These are phyloP conservation scores for Nomada lathburiana DNA, from an alignment of 2,888 invertebrate species.

Conservation along the genomic window DNA sequence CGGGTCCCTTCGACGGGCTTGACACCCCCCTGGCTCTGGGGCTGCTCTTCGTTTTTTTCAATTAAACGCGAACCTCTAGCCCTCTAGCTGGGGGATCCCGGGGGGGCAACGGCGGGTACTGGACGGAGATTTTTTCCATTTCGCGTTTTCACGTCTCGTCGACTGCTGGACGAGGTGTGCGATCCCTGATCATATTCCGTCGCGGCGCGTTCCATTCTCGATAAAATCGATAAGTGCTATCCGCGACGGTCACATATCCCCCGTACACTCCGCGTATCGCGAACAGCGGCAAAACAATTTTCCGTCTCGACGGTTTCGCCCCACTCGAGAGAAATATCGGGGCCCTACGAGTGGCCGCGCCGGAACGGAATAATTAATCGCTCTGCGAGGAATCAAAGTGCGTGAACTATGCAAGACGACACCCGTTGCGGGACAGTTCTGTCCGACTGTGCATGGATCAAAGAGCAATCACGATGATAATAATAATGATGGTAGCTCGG, in stretches of 20 bases:
- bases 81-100: neutral
- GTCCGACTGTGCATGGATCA: conserved; percentile 15
- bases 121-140: conserved; percentile 68
- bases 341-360: conserved; percentile 57
- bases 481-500: too few species aligned
- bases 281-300: conserved; percentile 72
- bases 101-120: conserved; percentile 15
- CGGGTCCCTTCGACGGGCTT: conserved; percentile 49
- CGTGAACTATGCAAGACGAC: conserved; percentile 25
- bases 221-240: conserved; percentile 73
- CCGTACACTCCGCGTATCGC: conserved; percentile 50
- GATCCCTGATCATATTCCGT: conserved; percentile 43
- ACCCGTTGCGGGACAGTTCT: neutral
- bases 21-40: too few species aligned
- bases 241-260: conserved; percentile 64
- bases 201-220: conserved; percentile 66
- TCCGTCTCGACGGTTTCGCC: conserved; percentile 67
- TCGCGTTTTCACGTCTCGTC: conserved; percentile 70
- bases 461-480: neutral
- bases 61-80: conserved; percentile 67
- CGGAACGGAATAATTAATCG: conserved; percentile 68
- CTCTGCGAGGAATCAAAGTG: conserved; percentile 34
- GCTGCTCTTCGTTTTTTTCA: conserved; percentile 53
- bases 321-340: conserved; percentile 69
- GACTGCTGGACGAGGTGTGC: conserved; percentile 59